Base-by-base conservation (phyloP, 2,888 invertebrate genomes). In the Notocelia uddmanniana region DNA sequence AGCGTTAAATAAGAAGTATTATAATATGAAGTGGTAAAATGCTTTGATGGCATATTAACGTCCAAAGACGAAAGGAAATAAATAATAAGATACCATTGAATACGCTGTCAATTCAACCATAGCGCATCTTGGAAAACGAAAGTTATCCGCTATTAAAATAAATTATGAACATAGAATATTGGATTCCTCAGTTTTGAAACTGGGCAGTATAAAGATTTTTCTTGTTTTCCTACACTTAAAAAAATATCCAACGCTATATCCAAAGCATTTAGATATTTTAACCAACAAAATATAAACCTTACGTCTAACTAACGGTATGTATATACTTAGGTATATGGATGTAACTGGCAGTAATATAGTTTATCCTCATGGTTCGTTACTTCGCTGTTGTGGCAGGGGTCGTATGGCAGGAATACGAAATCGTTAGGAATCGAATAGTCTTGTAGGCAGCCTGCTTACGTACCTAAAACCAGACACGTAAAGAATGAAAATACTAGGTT, bases 341-440 rank as follows among this genome's bases (percentile, higher is more conserved):
- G 52, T 62, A 60, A 67, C 37, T 68, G 57, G 63, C 59, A 66
- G 74, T 79, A 77, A 79, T 75, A 64, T 67, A 76, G 81, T 83
- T 79, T 80, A 76, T 74, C 74, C 69, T 78, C 73, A 76, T 74
- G 83, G 81, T 82, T 83, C 82, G 83, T 83, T 83, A 81, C 77
- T 79, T 79, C 79, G 74, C 63, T 75, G 77, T 76, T 76, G 76
- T 69, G 76, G 67, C 72, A 2, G 54, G 69, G 69, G 63, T 69
- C 73, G 69, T 72, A 74, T 69, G 74, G 68, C 68, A 69, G 72
- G 77, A 78, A 77, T 77, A 76, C 76, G 57, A 67, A 75, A 73
- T 62, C 48, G 64, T 52, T 63, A 62, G 37, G 48, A 62, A 48
- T 62, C 18, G 34, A 60, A 55, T n/a, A 55, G 23, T 34, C 55